A percentile compares a stretch with the other conserved stretches of the same genome.
phyloP scores from a whole-genome alignment of 2,888 invertebrate genomes.

The Panzeria rudis region DNA sequence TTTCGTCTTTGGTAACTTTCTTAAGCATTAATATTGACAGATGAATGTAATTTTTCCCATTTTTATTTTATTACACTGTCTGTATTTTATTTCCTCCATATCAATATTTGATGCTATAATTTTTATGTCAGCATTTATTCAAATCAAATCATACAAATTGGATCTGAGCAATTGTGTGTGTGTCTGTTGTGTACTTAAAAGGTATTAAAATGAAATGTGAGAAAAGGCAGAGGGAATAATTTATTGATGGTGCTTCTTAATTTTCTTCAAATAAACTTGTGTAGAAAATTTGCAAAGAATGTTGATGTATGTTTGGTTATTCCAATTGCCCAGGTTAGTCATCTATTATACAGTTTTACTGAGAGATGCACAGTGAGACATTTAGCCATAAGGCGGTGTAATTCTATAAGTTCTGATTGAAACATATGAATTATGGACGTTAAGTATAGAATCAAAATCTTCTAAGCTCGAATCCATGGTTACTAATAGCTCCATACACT shows the following conservation, averaged over 20 bases:
- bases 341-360: too few species aligned
- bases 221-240: background rate
- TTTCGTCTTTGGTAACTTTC: constrained; percentile 15
- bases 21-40: constrained; percentile 52
- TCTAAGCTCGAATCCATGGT: too few species aligned
- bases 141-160: constrained; percentile 73
- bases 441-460: too few species aligned
- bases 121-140: constrained; percentile 72
- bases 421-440: too few species aligned
- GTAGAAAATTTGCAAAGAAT: background rate
- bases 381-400: too few species aligned
- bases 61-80: constrained; percentile 30
- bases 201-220: background rate
- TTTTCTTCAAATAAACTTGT: background rate
- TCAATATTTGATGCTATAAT: constrained; percentile 70
- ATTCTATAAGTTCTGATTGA: too few species aligned
- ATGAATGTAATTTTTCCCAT: constrained; percentile 60
- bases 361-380: too few species aligned
- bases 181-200: constrained; percentile 14
- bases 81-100: constrained; percentile 65
- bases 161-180: constrained; percentile 49
- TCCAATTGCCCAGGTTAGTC: background rate
- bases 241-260: background rate
- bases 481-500: too few species aligned
- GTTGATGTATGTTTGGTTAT: background rate